Conservation (phyloP, 2,113 vertebrate genomes). For the Anolis sagrei region DNA sequence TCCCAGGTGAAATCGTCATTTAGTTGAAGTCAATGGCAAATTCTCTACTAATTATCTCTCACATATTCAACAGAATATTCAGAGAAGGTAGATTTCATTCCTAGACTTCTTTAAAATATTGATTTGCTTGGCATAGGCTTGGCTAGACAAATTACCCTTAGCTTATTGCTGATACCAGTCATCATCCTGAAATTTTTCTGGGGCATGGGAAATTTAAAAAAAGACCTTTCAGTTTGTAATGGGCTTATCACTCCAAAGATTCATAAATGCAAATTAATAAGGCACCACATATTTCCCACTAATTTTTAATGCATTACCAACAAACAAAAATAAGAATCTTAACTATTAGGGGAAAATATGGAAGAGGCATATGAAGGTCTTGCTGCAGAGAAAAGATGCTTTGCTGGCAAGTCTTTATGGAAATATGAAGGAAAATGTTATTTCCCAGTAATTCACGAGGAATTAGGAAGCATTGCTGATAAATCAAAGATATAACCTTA, state of each 20-base stretch:
- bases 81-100: not conserved
- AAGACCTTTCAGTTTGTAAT: too few species aligned
- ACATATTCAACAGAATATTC: not conserved
- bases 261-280: too few species aligned
- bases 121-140: not conserved
- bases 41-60: not conserved
- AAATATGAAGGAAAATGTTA: too few species aligned
- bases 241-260: too few species aligned
- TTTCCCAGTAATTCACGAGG: too few species aligned
- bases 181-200: not conserved
- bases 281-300: too few species aligned
- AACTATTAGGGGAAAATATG: too few species aligned
- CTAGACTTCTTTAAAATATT: not conserved
- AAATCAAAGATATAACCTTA: too few species aligned
- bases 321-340: too few species aligned
- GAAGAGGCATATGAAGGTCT: not conserved
- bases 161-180: not conserved
- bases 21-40: not conserved
- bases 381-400: not conserved
- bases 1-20: conserved; percentile 16
- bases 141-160: not conserved
- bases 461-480: too few species aligned
- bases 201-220: not conserved
- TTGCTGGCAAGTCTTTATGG: not conserved
- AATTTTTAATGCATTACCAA: too few species aligned